Evolutionary conservation across 1,140 invertebrate species (phyloP), one percentile per base, ranked within the genome.

Genomic region (Portunus trituberculatus): DNA sequence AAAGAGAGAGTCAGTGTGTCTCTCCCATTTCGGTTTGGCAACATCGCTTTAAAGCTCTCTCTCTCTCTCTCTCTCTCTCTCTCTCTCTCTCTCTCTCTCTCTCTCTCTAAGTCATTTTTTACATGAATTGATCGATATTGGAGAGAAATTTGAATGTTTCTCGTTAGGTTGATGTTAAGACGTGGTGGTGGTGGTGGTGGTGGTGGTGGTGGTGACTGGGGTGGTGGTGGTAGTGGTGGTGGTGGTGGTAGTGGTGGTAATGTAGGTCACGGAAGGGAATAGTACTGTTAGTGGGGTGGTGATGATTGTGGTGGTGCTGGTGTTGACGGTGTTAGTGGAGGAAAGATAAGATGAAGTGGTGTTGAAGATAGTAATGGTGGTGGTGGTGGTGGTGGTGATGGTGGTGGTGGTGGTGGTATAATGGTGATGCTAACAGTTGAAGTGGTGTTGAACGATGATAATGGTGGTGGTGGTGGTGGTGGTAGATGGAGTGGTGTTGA

Each of bases 21-120:
- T 39, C 39, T 89, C n/a, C 3, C 48, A 28, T 76, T 76, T n/a
- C 16, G 67, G 67, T 76, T 76, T 76, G 67, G 67, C 67, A 76
- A 76, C 67, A n/a, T 76, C 67, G 67, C 67, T 76, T 76, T 76
- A 76, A 76, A 76, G 67, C 67, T 76, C 25, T 76, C 67, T 76
- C 67, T 76, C 67, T 76, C 67, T 76, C 67, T 76, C 67, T 76
- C 67, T n/a, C 67, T 76, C 67, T 76, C 67, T n/a, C 25, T 76
- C 67, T 76, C 67, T 76, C 67, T 76, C 67, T 76, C 67, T 76
- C 67, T 76, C 67, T 76, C 25, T 59, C 52, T 59, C 52, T 59
- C 52, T 76, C 67, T 76, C 67, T 59, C 67, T 76, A 76, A 76
- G 67, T 76, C 67, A 25, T 76, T 76, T 76, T 76, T 76, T n/a